phyloP scores from a whole-genome alignment of 2,113 vertebrate species.

The Verasper variegatus region DNA sequence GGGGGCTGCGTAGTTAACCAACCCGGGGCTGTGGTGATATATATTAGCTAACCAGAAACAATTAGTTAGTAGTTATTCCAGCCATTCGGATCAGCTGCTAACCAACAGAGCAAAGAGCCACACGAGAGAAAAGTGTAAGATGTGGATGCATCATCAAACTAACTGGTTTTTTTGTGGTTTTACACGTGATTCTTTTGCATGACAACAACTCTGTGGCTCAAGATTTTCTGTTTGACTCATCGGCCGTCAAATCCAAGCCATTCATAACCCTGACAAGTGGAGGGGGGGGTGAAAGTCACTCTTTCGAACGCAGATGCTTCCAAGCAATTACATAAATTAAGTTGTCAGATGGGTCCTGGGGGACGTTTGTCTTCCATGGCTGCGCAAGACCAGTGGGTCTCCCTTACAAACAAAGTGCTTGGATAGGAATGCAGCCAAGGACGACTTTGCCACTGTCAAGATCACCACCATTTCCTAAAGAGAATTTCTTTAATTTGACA shows the following conservation, averaged over 20 bases:
- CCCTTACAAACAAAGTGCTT: conserved; percentile 41
- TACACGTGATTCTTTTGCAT: neutral
- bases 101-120: neutral
- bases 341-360: conserved; percentile 78
- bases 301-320: conserved; percentile 74
- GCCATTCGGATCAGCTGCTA: conserved; percentile 17
- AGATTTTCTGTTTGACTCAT: conserved; percentile 65
- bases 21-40: conserved; percentile 46
- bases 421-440: conserved; percentile 14
- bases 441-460: conserved; percentile 36
- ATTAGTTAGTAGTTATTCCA: conserved; percentile 18
- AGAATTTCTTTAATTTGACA: conserved; percentile 63
- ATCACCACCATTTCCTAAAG: conserved; percentile 39
- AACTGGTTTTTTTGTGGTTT: neutral
- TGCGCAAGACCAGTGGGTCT: conserved; percentile 54
- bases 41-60: conserved; percentile 48
- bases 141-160: neutral
- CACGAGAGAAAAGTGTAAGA: neutral
- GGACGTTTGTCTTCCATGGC: conserved; percentile 70
- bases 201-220: conserved; percentile 19
- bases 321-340: conserved; percentile 79
- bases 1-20: conserved; percentile 54
- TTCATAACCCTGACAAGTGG: conserved; percentile 68
- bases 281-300: conserved; percentile 59
- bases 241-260: conserved; percentile 66